Percentiles rank a stretch among this genome's conserved stretches.
These are phyloP conservation scores for Tyrannus savana DNA, from an alignment of 2,113 vertebrate species.

Conservation along the genomic window DNA sequence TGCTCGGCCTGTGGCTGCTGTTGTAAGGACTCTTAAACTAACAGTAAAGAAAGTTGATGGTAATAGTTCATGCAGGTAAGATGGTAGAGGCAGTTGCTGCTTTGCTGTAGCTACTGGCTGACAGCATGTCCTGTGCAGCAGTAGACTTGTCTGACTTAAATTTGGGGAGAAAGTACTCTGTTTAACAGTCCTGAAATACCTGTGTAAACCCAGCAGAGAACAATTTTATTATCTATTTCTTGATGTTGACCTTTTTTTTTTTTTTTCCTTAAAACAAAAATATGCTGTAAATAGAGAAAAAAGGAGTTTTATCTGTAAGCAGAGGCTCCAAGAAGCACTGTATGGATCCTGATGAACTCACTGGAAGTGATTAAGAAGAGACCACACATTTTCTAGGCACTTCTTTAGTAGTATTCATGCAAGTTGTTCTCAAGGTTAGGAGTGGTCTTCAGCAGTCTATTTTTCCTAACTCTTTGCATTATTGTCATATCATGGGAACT, in stretches of 20 bases:
- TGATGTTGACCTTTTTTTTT: background rate
- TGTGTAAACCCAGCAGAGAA: constrained; percentile 5
- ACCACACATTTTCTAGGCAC: background rate
- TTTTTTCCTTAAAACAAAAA: background rate
- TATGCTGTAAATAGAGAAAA: background rate
- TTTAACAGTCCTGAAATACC: constrained; percentile 20
- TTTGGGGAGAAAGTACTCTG: background rate
- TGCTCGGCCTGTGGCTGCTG: constrained; percentile 75
- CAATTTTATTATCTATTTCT: background rate
- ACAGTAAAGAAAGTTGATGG: constrained; percentile 88
- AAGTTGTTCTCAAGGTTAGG: background rate
- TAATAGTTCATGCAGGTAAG: constrained; percentile 90
- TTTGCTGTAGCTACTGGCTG: constrained; percentile 50
- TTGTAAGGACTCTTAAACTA: constrained; percentile 87
- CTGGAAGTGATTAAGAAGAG: background rate
- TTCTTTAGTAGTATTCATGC: background rate
- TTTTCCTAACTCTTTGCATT: background rate
- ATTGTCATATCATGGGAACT: background rate
- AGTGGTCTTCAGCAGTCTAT: background rate
- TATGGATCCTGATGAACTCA: background rate
- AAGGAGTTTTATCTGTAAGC: background rate
- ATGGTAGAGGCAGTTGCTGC: constrained; percentile 56
- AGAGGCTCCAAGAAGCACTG: background rate
- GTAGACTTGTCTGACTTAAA: constrained; percentile 32
- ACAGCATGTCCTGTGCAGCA: constrained; percentile 25